Evolutionary conservation across 2,888 invertebrate species (phyloP).

Genomic region (Chydorus sphaericus): DNA sequence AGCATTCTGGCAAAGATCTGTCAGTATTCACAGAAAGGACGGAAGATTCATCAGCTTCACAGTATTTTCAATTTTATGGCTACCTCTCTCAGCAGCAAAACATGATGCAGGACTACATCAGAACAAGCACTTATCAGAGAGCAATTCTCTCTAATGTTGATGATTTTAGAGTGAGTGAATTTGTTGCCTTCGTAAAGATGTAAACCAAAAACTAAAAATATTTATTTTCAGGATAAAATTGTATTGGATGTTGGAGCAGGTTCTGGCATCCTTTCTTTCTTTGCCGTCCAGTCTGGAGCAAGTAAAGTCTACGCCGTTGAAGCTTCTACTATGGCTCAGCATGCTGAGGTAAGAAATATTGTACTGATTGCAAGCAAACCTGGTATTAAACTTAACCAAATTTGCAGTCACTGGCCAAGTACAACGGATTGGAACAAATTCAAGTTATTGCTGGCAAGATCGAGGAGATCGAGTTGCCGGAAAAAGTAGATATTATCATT

Average conservation of each 20-base stretch:
- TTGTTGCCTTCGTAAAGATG: neutral
- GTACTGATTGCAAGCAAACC: neutral
- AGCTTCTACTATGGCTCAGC: conserved; percentile 96
- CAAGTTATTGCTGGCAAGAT: conserved; percentile 93
- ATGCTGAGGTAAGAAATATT: conserved; percentile 49
- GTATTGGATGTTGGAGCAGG: conserved; percentile 97
- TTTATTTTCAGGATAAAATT: conserved; percentile 48
- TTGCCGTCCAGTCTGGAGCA: conserved; percentile 94
- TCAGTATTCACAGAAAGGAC: conserved; percentile 91
- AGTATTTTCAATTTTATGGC: conserved; percentile 99
- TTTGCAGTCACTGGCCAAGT: conserved; percentile 57
- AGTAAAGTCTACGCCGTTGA: conserved; percentile 96
- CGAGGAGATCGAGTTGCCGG: conserved; percentile 91
- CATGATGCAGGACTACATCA: conserved; percentile 99
- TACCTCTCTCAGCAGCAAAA: conserved; percentile 98
- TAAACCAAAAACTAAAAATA: conserved; percentile 28
- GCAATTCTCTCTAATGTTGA: conserved; percentile 84
- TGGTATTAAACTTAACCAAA: neutral
- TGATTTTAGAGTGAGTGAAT: conserved; percentile 58
- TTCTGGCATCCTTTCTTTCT: conserved; percentile 95
- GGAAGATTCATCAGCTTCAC: conserved; percentile 94
- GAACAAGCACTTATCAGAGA: conserved; percentile 95
- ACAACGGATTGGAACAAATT: conserved; percentile 80
- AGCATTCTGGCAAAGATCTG: conserved; percentile 49
- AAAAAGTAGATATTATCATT: conserved; percentile 89